Evolutionary conservation across 2,888 invertebrate species (phyloP), one percentile per base, ranked within the genome.

Genomic region (Lithosia quadra): DNA sequence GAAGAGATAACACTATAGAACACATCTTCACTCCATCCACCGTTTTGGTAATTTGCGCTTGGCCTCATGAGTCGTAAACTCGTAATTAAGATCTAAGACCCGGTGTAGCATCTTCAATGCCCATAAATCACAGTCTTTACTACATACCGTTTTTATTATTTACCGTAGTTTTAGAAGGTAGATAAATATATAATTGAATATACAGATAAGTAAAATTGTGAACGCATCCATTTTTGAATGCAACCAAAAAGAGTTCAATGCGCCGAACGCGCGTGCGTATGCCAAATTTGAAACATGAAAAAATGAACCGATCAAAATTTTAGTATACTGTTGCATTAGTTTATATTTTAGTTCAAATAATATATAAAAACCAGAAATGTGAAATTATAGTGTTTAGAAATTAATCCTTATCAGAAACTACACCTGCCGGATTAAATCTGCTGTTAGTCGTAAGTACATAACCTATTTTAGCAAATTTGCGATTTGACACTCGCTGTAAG

Each of bases 261-360:
- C 87, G 86, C 89, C 34, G 78, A 84, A 74, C 81, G 86, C 87
- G 86, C 89, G 86, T 89, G 90, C 88, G 88, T 90, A 86, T 86
- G 91, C 88, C 87, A 90, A 92, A 91, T 92, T 93, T 92, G 88
- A 92, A 92, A 91, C 86, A 88, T 88, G 66, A 70, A 85, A 84
- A 84, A 88, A 88, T 88, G 88, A 79, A 86, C 80, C 86, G 87
- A 86, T 91, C 90, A 91, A 92, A 93, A 88, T 91, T 90, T 83
- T 86, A 77, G 88, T 88, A 82, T 83, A 84, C 84, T 82, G 76
- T 83, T 75, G 69, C 63, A 71, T 69, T 78, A 80, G 71, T 71
- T n/a, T 81, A 77, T 82, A 86, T 78, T 84, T 78, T 71, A 69
- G 24, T 39, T 76, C 76, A 78, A 73, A 71, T 85, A 86, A 82